Base-by-base conservation (phyloP, 2,888 invertebrate species). In the Deroplatys truncata region DNA sequence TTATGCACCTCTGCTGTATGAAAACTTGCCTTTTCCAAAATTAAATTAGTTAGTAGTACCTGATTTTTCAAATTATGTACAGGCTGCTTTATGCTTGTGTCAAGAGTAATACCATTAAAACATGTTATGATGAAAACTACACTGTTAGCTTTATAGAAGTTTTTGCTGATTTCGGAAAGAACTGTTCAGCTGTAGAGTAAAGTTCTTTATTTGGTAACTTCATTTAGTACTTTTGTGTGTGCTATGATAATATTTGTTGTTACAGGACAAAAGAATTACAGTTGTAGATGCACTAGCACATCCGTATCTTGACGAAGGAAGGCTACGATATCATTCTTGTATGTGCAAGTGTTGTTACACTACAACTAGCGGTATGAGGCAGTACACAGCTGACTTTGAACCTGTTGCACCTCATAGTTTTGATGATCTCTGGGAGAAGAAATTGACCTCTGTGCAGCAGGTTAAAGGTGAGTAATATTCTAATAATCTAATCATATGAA, bases 331-430 rank as follows among this genome's bases (percentile, higher is more conserved):
- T 95, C 99, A 99, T 95, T 99, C 99, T 91, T 99, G 99, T 94
- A 99, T 99, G 99, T 99, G 99, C 95, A 97, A 97, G 93, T 99
- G 99, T 93, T 99, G 99, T 94, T 98, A 97, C 94, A 97, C 97
- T 90, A 96, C 96, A 91, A 95, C 96, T 90, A 96, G 96, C 88
- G 93, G 93, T 25, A 96, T 97, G 95, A 95, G 98, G 90, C 98
- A 98, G 94, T 99, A 98, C 94, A 96, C 97, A 90, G 95, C 96
- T 84, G 98, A 99, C 94, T 97, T 98, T 92, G 99, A 99, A 94
- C 98, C 98, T 56, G 96, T 96, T 91, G 98, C 99, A 91, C 96
- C 97, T 90, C 97, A 97, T 93, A 96, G 97, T 90, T 99, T 99
- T 94, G 98, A 98, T 94, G 98, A 99, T 94, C 96, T 96, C 92